Evolutionary conservation across 2,888 invertebrate genomes (phyloP).

Genomic region (Chesias legatella): DNA sequence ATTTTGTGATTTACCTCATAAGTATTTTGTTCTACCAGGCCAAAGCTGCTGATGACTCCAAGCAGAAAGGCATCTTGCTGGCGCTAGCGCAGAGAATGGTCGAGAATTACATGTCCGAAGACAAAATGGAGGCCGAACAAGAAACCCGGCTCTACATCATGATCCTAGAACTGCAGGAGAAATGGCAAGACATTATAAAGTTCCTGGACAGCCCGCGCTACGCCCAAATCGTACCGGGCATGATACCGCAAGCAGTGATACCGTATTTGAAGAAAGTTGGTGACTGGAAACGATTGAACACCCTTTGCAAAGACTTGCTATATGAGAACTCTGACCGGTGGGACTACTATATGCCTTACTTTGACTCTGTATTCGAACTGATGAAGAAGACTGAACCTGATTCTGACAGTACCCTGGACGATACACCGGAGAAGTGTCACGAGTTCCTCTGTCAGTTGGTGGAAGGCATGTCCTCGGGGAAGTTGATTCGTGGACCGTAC

Average conservation of each 20-base stretch:
- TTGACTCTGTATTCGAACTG: slow-evolving; percentile 85
- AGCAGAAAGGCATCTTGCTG: slow-evolving; percentile 85
- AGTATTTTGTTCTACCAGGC: slow-evolving; percentile 46
- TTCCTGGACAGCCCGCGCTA: slow-evolving; percentile 90
- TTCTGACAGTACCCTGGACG: slow-evolving; percentile 49
- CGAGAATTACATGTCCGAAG: slow-evolving; percentile 91
- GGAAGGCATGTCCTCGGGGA: slow-evolving; percentile 68
- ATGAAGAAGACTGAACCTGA: slow-evolving; percentile 55
- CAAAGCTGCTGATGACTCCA: slow-evolving; percentile 68
- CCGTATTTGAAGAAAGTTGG: slow-evolving; percentile 86
- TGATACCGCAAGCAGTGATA: slow-evolving; percentile 85
- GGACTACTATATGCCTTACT: slow-evolving; percentile 87
- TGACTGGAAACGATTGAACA: slow-evolving; percentile 87
- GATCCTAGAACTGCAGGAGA: slow-evolving; percentile 87
- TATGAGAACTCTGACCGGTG: slow-evolving; percentile 86
- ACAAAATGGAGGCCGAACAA: slow-evolving; percentile 95
- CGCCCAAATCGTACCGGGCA: slow-evolving; percentile 83
- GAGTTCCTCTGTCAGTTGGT: slow-evolving; percentile 74
- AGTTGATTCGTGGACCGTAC: slow-evolving; percentile 87
- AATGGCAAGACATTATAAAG: slow-evolving; percentile 89
- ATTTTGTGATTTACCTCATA: no score
- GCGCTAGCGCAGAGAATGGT: slow-evolving; percentile 97
- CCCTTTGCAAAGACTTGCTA: slow-evolving; percentile 86
- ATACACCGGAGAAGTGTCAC: slow-evolving; percentile 68
- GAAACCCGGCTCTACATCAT: slow-evolving; percentile 95